Base-by-base conservation (phyloP, 2,888 invertebrate species). In the Pristionchus japonicus region DNA sequence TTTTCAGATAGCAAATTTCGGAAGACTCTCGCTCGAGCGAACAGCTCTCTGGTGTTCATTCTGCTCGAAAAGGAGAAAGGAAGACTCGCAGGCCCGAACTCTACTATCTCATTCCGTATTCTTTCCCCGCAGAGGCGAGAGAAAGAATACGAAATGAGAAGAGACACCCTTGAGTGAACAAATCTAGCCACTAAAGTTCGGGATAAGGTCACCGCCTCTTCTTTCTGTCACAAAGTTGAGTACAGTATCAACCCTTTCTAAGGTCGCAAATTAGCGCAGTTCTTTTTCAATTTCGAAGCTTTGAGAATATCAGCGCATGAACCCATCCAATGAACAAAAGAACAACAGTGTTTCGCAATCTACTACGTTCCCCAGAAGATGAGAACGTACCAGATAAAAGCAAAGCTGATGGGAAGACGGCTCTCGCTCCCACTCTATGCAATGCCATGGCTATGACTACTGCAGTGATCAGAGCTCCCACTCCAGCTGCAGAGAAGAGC, bases 401-500 rank as follows among this genome's bases (percentile, higher is more conserved):
- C 0, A 83, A 52, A 34, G 82, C 43, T 6, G 34, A n/a, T 1
- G 87, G 61, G 80, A 85, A 74, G 23, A 89, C 77, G 6, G 37
- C 85, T 67, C 90, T 70, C n/a, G 88, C 90, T 37, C 90, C 90
- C 0, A 90, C 83, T 11, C 52, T 37, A 34, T 90, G 89, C 1
- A 90, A 84, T 4, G 89, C 47, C 20, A 88, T n/a, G 23, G 89
- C 90, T 7, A 89, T 43, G 31, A 88, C 82, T 6, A 88, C 31
- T 0, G 89, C 61, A 23, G 87, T 74, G 13, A 89, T 20, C 1
- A 90, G 88, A 11, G 89, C 88, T 3, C 90, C 90, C 17, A 88
- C 88, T 47, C 90, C 90, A 1, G 90, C 89, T 9, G 89, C 87
- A 40, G 89, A 89, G 82, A 90, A 90, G 15, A 89, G 47, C 3